Evolutionary conservation across 2,888 invertebrate genomes (phyloP), one percentile per base, ranked within the genome.

Genomic region (Anthophora plumipes): DNA sequence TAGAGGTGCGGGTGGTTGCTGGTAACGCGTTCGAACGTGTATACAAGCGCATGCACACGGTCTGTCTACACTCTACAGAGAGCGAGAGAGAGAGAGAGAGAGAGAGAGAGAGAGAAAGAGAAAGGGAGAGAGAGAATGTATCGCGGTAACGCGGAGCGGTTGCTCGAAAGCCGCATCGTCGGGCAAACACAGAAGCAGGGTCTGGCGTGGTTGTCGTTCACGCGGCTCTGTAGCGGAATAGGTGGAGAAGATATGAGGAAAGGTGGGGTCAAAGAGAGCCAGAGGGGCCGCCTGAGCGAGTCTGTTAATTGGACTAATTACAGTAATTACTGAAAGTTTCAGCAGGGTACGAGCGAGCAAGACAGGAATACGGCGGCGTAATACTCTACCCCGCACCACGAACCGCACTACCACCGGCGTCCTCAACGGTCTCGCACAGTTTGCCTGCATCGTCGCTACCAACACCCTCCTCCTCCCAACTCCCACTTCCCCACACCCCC

Each of bases 251-350:
- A 80, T 75, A 80, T 41, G 79, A 60, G 74, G 52, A 71, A 72
- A 77, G 63, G 74, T 59, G 81, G 89, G 86, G 89, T 88, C 88
- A 89, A 79, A 79, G 78, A 79, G 86, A 89, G 88, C 86, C 87
- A 82, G 89, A 87, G 90, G 90, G 88, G 89, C 77, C 89, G 91
- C 91, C 91, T 90, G 90, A 92, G 91, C 92, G 92, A 92, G 92
- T 92, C 92, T 91, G 93, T 93, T 93, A 93, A 93, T 93, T 93
- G 93, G 92, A 93, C 93, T 93, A 93, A 93, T 93, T 93, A 93
- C 92, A 89, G 93, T 93, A 93, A 93, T 93, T 93, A 93, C 93
- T 92, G 92, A 93, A 93, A 93, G 92, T 93, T 93, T 92, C 91
- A 92, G 91, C 91, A 88, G 88, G 86, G 86, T 84, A 64, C 68